These are phyloP conservation scores for Neoitamus cyanurus DNA, from an alignment of 2,888 invertebrate genomes.

Conservation along the genomic window DNA sequence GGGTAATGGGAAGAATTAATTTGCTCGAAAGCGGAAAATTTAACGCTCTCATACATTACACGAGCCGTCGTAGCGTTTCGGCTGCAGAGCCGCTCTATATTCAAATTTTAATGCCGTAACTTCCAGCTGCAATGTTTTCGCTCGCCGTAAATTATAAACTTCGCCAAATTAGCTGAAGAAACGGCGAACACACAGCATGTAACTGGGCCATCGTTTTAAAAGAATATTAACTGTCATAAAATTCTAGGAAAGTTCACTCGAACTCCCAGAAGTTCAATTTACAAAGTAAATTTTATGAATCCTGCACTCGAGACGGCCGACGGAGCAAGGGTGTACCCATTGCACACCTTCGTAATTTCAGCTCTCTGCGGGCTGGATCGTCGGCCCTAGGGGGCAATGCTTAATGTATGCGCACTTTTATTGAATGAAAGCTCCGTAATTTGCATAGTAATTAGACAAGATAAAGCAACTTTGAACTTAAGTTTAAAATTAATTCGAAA, in stretches of 20 bases:
- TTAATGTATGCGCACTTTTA: slow-evolving; percentile 43
- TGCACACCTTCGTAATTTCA: neutral
- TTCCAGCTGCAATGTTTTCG: neutral
- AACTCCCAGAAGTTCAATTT: slow-evolving; percentile 35
- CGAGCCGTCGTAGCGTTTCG: neutral
- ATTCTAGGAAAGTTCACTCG: slow-evolving; percentile 24
- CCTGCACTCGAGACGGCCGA: neutral
- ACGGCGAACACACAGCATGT: neutral
- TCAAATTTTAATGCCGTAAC: neutral
- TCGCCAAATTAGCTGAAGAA: neutral
- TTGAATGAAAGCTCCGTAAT: slow-evolving; percentile 41
- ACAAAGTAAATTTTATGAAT: slow-evolving; percentile 40
- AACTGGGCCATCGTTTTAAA: slow-evolving; percentile 25
- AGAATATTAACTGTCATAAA: slow-evolving; percentile 43
- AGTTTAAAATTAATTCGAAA: slow-evolving; percentile 43
- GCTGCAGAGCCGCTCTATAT: neutral
- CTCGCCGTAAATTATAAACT: slow-evolving; percentile 25
- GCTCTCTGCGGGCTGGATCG: neutral
- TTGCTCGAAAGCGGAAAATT: neutral
- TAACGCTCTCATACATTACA: neutral
- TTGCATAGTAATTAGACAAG: slow-evolving; percentile 42
- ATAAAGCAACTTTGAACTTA: slow-evolving; percentile 38
- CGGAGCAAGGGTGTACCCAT: neutral
- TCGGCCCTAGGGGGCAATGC: neutral
- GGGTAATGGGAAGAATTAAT: neutral